phyloP scores from a whole-genome alignment of 2,888 invertebrate genomes.

The Scotopteryx bipunctaria region DNA sequence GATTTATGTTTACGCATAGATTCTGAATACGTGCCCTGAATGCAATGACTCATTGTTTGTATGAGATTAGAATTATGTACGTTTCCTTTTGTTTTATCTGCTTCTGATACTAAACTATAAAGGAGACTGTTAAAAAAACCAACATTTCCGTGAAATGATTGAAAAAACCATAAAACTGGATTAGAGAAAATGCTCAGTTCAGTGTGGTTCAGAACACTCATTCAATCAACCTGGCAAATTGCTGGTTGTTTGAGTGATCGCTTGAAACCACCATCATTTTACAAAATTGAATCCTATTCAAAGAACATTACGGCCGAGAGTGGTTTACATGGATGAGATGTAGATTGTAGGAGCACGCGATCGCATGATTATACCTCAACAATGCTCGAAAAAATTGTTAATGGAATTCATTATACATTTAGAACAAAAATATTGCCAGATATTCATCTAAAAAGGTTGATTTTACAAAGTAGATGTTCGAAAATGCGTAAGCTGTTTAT shows the following conservation, averaged over 20 bases:
- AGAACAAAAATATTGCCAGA: slow-evolving; percentile 47
- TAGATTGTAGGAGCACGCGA: slow-evolving; percentile 39
- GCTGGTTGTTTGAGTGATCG: slow-evolving; percentile 37
- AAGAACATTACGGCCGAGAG: slow-evolving; percentile 10
- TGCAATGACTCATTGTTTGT: slow-evolving; percentile 2
- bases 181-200: slow-evolving; percentile 19
- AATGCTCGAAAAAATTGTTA: slow-evolving; percentile 44
- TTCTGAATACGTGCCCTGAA: slow-evolving; percentile 11
- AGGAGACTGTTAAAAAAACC: neutral
- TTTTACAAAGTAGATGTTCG: slow-evolving; percentile 21
- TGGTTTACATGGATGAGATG: slow-evolving; percentile 18
- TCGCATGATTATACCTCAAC: slow-evolving; percentile 41
- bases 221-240: slow-evolving; percentile 44
- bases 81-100: neutral
- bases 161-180: slow-evolving; percentile 1
- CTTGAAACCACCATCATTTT: slow-evolving; percentile 23
- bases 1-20: slow-evolving; percentile 15
- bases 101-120: neutral
- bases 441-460: slow-evolving; percentile 32
- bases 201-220: slow-evolving; percentile 21
- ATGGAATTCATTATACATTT: slow-evolving; percentile 54
- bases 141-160: neutral
- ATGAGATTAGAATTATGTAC: neutral
- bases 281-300: slow-evolving; percentile 27
- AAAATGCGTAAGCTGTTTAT: slow-evolving; percentile 22